These are phyloP conservation scores for Acrocephalus scirpaceus DNA, from an alignment of 2,797 vertebrate genomes.

Conservation along the genomic window DNA sequence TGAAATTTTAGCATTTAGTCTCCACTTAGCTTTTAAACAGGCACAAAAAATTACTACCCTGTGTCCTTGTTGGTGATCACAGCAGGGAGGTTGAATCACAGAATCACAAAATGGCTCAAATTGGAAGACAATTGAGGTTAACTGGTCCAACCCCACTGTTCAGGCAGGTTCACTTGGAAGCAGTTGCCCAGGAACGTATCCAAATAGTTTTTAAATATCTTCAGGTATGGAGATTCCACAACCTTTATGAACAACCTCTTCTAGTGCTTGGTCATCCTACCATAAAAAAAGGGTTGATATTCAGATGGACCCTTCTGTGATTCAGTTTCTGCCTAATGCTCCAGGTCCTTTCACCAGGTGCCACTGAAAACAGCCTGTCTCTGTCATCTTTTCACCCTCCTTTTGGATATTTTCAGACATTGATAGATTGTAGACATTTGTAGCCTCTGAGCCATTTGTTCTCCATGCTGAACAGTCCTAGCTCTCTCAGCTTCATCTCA, in stretches of 20 bases:
- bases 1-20: background rate
- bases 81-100: background rate
- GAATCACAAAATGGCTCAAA: background rate
- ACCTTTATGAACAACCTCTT: background rate
- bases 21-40: fast-evolving
- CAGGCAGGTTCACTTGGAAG: background rate
- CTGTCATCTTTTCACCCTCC: fast-evolving
- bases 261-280: background rate
- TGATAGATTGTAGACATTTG: background rate
- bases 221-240: background rate
- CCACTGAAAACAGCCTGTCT: background rate
- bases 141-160: background rate
- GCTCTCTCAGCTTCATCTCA: background rate
- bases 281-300: background rate
- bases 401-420: background rate
- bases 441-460: background rate
- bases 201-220: background rate
- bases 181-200: fast-evolving
- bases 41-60: background rate
- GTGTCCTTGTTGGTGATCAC: background rate
- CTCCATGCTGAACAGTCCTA: background rate
- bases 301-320: background rate
- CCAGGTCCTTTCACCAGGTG: background rate
- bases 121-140: background rate
- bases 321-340: background rate